Evolutionary conservation across 2,113 vertebrate species (phyloP).

Genomic region (Madoqua kirkii): DNA sequence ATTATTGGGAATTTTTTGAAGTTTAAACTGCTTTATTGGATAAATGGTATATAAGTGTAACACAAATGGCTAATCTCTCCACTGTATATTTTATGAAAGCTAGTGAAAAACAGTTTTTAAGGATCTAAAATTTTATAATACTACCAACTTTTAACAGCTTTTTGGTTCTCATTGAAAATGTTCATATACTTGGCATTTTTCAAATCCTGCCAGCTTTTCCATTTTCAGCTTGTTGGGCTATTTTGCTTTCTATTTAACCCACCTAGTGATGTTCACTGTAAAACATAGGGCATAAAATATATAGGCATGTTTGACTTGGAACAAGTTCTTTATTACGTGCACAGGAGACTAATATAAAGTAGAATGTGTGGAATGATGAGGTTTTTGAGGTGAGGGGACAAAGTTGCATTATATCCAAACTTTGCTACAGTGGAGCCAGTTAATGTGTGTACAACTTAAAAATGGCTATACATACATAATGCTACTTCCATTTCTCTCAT

Average conservation of each 20-base stretch:
- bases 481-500: not conserved
- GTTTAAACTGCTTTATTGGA: conserved; percentile 21
- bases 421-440: not conserved
- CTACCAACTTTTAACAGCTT: not conserved
- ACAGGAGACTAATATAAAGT: not conserved
- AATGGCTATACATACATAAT: not conserved
- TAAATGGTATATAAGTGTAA: not conserved
- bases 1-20: not conserved
- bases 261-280: not conserved
- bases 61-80: not conserved
- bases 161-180: not conserved
- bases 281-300: not conserved
- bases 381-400: not conserved
- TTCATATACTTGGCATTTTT: not conserved
- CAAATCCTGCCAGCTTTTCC: not conserved
- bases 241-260: not conserved
- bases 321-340: not conserved
- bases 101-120: not conserved
- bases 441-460: not conserved
- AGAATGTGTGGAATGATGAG: not conserved
- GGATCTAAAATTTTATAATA: not conserved
- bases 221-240: not conserved
- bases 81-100: not conserved
- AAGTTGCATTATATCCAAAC: not conserved
- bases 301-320: not conserved